phyloP scores from a whole-genome alignment of 2,797 vertebrate genomes.

The Pangasius mekongensis region DNA sequence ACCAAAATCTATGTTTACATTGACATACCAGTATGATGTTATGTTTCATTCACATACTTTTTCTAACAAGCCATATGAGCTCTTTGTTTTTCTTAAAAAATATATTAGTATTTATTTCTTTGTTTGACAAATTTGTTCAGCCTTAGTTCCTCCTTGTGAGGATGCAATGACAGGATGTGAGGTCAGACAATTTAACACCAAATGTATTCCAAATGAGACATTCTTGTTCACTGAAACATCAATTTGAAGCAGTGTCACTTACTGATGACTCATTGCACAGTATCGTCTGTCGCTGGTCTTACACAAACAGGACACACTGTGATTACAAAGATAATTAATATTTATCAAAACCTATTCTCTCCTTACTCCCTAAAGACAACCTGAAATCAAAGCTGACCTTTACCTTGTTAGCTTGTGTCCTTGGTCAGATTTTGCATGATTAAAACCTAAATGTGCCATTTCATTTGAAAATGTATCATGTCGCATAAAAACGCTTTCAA shows the following conservation, averaged over 20 bases:
- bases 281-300: neutral
- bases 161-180: neutral
- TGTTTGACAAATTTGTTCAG: neutral
- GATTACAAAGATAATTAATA: constrained; percentile 3
- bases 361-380: neutral
- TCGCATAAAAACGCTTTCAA: neutral
- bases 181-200: neutral
- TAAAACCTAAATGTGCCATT: neutral
- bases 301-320: constrained; percentile 3
- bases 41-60: neutral
- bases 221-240: neutral
- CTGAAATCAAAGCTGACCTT: neutral
- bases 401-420: neutral
- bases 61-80: neutral
- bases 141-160: neutral
- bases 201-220: neutral
- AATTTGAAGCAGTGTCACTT: neutral
- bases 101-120: neutral
- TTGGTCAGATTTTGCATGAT: neutral
- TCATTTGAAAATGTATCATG: neutral
- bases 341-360: constrained; percentile 1
- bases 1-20: neutral
- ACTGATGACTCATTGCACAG: neutral
- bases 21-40: neutral
- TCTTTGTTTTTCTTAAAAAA: neutral